Evolutionary conservation across 2,797 vertebrate species (phyloP), one percentile per base, ranked within the genome.

Genomic region (Hirundo rustica): DNA sequence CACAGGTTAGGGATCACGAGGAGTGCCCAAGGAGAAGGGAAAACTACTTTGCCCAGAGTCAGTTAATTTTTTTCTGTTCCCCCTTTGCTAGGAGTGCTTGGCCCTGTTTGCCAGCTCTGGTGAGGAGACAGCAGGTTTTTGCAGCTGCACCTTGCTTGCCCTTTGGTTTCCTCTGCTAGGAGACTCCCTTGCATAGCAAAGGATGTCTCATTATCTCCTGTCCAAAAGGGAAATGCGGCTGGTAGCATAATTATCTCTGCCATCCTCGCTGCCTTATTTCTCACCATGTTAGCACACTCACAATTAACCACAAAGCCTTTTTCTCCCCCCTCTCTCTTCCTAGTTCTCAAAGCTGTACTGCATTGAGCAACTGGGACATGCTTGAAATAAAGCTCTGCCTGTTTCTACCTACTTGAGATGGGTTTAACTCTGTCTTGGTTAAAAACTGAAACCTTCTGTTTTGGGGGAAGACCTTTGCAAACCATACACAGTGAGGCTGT

Each of bases 211-310:
- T 95, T 88, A 91, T 94, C 80, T 94, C 44, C 62, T 55, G 57
- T 95, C 85, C 54, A 81, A 91, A 93, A 95, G 72, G 72, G 92
- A 95, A 95, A 87, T 82, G 67, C 44, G 78, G 25, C 75, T 91
- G n/a, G 27, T 58, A 47, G 71, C 67, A 67, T 90, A 88, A 95
- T 95, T 95, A 94, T 92, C 72, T 95, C 77, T 94, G 53, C 73
- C 29, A 81, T 94, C 60, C 93, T 92, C 2, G 0, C 68, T 92
- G 88, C 89, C 71, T 76, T 82, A 50, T 90, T 94, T 93, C 90
- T 91, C 94, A 89, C 42, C 29, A 4, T 72, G 75, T 94, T 96
- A 95, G 51, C 68, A 54, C 67, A 73, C 60, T 88, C 58, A 30
- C 79, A 76, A 91, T 92, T 95, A 94, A 89, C 82, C 73, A 72